A percentile compares a stretch with the other conserved stretches of the same genome.
Evolutionary conservation across 2,888 invertebrate genomes (phyloP).

Genomic region (Lymantria monacha): DNA sequence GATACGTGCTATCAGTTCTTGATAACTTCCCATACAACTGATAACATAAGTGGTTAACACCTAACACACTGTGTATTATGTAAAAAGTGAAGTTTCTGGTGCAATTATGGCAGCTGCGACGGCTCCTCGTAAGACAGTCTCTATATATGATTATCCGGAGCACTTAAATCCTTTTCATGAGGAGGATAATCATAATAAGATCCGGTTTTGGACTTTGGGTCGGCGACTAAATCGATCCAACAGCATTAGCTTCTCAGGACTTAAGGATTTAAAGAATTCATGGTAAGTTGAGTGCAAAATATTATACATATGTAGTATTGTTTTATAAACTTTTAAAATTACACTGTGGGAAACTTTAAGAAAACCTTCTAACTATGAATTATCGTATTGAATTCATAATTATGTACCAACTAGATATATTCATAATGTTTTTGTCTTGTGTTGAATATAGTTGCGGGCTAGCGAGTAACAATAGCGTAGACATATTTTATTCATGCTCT

Average conservation of each 20-base stretch:
- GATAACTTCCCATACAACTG: conserved; percentile 73
- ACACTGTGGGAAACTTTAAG: not conserved
- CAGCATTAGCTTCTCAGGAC: conserved; percentile 84
- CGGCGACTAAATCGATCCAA: conserved; percentile 78
- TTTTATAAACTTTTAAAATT: not conserved
- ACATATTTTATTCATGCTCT: conserved; percentile 1
- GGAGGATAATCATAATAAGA: conserved; percentile 84
- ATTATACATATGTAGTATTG: not conserved
- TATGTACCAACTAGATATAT: not conserved
- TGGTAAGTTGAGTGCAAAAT: conserved; percentile 72
- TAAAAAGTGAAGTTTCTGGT: conserved; percentile 59
- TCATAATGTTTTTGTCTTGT: not conserved
- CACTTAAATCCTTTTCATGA: conserved; percentile 89
- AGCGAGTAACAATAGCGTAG: conserved; percentile 3
- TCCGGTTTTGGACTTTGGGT: conserved; percentile 83
- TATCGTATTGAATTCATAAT: not conserved
- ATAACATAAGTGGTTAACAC: conserved; percentile 74
- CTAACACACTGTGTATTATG: conserved; percentile 66
- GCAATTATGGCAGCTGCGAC: conserved; percentile 68
- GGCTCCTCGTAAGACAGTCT: conserved; percentile 73
- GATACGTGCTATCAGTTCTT: conserved; percentile 65
- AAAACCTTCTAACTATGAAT: not conserved
- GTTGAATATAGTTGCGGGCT: not conserved
- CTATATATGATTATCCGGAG: conserved; percentile 88
- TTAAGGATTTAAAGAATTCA: conserved; percentile 81